These are phyloP conservation scores for Danio aesculapii DNA, from an alignment of 2,797 vertebrate genomes.

Conservation along the genomic window DNA sequence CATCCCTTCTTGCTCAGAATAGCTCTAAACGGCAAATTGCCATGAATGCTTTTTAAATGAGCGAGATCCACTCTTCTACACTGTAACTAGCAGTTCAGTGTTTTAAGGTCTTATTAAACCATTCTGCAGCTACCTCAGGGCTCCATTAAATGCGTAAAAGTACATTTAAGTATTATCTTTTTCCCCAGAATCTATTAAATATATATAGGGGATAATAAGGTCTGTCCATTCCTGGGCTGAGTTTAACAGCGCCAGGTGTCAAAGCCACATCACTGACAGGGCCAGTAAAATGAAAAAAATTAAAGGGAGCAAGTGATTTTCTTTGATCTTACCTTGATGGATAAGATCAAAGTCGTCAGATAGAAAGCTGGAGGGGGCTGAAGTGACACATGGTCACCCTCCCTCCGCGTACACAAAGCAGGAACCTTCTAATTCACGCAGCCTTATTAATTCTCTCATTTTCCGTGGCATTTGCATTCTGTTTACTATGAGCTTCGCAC, in stretches of 20 bases:
- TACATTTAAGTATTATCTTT: conserved; percentile 33
- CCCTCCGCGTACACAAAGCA: conserved; percentile 4
- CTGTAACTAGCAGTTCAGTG: conserved; percentile 10
- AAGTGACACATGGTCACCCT: conserved; percentile 6
- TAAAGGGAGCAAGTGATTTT: conserved; percentile 51
- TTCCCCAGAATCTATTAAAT: conserved; percentile 35
- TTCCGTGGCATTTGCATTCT: conserved; percentile 31
- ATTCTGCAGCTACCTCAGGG: not conserved
- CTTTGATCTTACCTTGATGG: conserved; percentile 44
- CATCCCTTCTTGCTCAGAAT: not conserved
- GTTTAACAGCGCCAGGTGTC: conserved; percentile 44
- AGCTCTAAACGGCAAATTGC: conserved; percentile 23
- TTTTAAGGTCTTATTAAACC: not conserved
- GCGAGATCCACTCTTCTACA: conserved; percentile 14
- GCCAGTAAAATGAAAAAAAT: conserved; percentile 59
- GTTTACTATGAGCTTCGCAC: not conserved
- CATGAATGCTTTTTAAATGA: conserved; percentile 8
- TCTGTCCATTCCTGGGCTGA: conserved; percentile 34
- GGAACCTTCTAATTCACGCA: not conserved
- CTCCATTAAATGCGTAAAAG: conserved; percentile 40
- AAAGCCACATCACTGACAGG: conserved; percentile 21
- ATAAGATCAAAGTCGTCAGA: conserved; percentile 62
- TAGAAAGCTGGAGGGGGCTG: conserved; percentile 45
- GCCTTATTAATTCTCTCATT: conserved; percentile 43
- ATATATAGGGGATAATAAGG: conserved; percentile 49